phyloP scores from a whole-genome alignment of 2,113 vertebrate species.

The Peromyscus leucopus region DNA sequence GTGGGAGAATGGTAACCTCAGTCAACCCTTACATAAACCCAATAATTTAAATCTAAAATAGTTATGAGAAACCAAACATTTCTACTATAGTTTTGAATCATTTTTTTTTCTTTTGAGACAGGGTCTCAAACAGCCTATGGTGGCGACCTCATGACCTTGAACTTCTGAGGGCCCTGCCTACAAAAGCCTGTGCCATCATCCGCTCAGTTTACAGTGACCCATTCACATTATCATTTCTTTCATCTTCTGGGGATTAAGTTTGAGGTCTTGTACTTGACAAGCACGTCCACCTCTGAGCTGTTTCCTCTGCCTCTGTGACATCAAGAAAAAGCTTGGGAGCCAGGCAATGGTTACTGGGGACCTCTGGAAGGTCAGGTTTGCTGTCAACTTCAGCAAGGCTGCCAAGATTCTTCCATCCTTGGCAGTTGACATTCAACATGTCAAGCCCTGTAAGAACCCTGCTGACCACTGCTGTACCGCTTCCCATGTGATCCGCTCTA shows the following conservation, averaged over 20 bases:
- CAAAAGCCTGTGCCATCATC: too few species aligned
- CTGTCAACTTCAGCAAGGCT: background rate
- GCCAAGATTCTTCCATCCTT: background rate
- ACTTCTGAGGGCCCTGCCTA: background rate
- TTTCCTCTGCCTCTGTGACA: too few species aligned
- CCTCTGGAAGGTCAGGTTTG: background rate
- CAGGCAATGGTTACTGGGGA: too few species aligned
- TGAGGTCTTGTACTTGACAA: background rate
- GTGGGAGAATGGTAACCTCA: background rate
- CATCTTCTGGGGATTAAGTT: background rate
- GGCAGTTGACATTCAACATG: background rate
- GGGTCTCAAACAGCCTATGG: background rate
- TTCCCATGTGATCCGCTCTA: background rate
- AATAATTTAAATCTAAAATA: conserved; percentile 5
- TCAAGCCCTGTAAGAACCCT: background rate
- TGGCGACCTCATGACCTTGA: background rate
- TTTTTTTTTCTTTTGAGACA: background rate
- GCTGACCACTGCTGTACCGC: background rate
- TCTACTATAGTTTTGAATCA: background rate
- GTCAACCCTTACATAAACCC: background rate
- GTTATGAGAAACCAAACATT: background rate
- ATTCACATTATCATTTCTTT: background rate
- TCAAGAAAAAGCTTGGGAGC: background rate
- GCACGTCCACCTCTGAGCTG: background rate
- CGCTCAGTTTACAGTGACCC: too few species aligned